phyloP scores from a whole-genome alignment of 2,888 invertebrate species.

The Platycheirus albimanus region DNA sequence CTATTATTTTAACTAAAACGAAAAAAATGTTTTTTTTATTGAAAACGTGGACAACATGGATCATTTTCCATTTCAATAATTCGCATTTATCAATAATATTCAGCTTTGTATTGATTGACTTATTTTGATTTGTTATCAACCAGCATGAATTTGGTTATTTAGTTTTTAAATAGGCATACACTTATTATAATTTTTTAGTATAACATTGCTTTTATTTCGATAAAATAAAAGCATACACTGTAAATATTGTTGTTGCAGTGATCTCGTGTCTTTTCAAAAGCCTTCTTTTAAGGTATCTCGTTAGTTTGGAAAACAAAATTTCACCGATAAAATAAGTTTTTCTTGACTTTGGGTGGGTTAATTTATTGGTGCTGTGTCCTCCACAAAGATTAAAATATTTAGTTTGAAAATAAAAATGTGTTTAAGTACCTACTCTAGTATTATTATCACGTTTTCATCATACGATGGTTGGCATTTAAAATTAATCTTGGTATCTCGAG shows the following conservation, averaged over 20 bases:
- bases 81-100: slow-evolving; percentile 38
- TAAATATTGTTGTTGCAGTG: slow-evolving; percentile 41
- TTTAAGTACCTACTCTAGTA: no score
- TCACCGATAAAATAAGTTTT: no score
- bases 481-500: no score
- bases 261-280: no score
- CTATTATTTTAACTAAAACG: slow-evolving; percentile 9
- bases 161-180: slow-evolving; percentile 4
- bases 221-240: slow-evolving; percentile 20
- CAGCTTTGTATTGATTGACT: slow-evolving; percentile 60
- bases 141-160: slow-evolving; percentile 47
- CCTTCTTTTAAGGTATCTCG: no score
- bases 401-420: no score
- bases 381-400: no score
- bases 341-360: no score
- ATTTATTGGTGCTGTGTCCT: no score
- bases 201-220: not conserved
- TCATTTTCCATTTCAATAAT: not conserved
- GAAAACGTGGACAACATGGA: slow-evolving; percentile 5
- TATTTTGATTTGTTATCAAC: slow-evolving; percentile 54
- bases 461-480: no score
- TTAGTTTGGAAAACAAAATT: no score
- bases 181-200: not conserved
- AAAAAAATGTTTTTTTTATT: slow-evolving; percentile 1
- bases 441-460: no score